These are phyloP conservation scores for Cetoscarus ocellatus DNA, from an alignment of 2,797 vertebrate genomes.

Conservation along the genomic window DNA sequence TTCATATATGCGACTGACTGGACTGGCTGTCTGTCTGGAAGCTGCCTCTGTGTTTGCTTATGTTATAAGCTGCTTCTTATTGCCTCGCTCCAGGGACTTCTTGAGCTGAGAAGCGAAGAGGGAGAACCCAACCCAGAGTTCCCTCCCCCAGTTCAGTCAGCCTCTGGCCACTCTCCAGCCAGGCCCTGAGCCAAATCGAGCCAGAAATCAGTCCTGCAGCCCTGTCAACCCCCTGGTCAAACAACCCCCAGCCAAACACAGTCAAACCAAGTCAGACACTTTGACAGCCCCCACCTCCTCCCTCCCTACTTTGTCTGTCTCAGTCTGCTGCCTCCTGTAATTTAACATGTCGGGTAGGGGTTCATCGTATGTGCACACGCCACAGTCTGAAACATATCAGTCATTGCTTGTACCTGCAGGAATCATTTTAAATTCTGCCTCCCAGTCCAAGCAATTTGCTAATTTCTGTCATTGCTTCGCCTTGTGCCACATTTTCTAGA, in stretches of 20 bases:
- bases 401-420: slow-evolving; percentile 4
- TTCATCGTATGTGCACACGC: slow-evolving; percentile 54
- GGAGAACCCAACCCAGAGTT: slow-evolving; percentile 43
- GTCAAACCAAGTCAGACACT: slow-evolving; percentile 75
- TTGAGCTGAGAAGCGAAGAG: slow-evolving; percentile 49
- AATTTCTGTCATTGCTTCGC: slow-evolving; percentile 20
- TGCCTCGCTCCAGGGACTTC: slow-evolving; percentile 68
- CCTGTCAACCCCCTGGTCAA: slow-evolving; percentile 69
- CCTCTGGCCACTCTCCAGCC: slow-evolving; percentile 66
- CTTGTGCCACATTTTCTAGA: slow-evolving; percentile 40
- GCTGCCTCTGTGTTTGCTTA: slow-evolving; percentile 78
- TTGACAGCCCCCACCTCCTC: slow-evolving; percentile 63
- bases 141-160: slow-evolving; percentile 38
- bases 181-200: slow-evolving; percentile 69
- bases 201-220: slow-evolving; percentile 74
- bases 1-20: slow-evolving; percentile 56
- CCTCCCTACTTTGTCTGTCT: slow-evolving; percentile 58
- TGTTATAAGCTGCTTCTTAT: slow-evolving; percentile 82
- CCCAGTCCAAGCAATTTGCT: slow-evolving; percentile 23
- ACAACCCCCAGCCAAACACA: slow-evolving; percentile 67
- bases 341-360: slow-evolving; percentile 75
- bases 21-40: slow-evolving; percentile 59
- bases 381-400: slow-evolving; percentile 41
- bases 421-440: not conserved
- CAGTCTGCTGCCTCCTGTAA: slow-evolving; percentile 82